A percentile compares a stretch with the other conserved stretches of the same genome.
phyloP scores from a whole-genome alignment of 2,888 invertebrate species.

The Spilarctia lutea region DNA sequence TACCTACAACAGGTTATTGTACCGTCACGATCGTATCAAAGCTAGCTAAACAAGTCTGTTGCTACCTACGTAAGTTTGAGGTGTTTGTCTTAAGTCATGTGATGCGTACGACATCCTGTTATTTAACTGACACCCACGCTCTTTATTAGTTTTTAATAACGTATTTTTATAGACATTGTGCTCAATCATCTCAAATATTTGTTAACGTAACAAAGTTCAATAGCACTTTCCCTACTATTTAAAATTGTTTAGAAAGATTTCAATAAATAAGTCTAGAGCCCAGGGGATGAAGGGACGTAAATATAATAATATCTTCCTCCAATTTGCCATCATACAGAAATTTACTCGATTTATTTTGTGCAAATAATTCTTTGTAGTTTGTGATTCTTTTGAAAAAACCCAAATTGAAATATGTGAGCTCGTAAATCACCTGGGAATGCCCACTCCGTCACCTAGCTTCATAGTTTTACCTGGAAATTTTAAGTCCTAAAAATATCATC shows the following conservation, averaged over 20 bases:
- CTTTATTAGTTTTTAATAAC: slow-evolving; percentile 25
- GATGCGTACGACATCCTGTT: slow-evolving; percentile 51
- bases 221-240: background rate
- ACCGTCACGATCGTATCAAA: slow-evolving; percentile 36
- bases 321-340: background rate
- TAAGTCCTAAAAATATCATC: background rate
- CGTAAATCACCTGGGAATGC: background rate
- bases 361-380: background rate
- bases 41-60: slow-evolving; percentile 35
- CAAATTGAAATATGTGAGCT: background rate
- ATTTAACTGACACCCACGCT: slow-evolving; percentile 32
- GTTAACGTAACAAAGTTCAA: background rate
- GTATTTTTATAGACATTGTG: background rate
- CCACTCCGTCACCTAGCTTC: background rate
- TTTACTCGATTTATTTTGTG: background rate
- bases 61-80: slow-evolving; percentile 45
- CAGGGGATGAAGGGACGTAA: no score
- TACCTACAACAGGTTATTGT: slow-evolving; percentile 45
- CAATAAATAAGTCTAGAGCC: background rate
- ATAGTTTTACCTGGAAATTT: background rate
- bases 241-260: background rate
- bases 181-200: background rate
- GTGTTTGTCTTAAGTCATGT: slow-evolving; percentile 43
- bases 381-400: background rate
- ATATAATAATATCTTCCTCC: background rate